These are phyloP conservation scores for Scomber colias DNA, from an alignment of 2,113 vertebrate genomes.

Conservation along the genomic window DNA sequence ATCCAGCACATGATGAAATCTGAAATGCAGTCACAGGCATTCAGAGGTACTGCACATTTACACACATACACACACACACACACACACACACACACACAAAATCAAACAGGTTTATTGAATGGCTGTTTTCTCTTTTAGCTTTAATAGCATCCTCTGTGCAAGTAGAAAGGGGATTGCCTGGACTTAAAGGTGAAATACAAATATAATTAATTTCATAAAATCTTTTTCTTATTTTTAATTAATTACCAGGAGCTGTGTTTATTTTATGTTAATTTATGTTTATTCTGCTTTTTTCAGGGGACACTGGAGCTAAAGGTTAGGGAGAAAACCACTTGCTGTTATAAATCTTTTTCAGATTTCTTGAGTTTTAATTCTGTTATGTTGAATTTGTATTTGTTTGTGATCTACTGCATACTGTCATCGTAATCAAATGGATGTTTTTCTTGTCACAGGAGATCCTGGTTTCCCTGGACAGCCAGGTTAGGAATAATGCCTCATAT, in stretches of 20 bases:
- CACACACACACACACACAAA: not conserved
- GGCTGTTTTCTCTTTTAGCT: conserved; percentile 60
- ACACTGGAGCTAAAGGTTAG: conserved; percentile 75
- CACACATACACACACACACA: not conserved
- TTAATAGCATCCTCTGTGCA: conserved; percentile 81
- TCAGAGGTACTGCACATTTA: conserved; percentile 74
- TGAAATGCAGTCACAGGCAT: conserved; percentile 80
- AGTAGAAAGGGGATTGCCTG: conserved; percentile 85
- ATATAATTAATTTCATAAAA: not conserved
- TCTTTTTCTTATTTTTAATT: not conserved
- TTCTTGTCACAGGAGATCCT: conserved; percentile 76
- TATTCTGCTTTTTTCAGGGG: conserved; percentile 63
- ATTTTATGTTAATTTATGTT: not conserved
- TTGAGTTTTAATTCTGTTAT: not conserved
- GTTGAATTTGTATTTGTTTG: not conserved
- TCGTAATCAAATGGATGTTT: conserved; percentile 26
- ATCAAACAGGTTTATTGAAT: not conserved
- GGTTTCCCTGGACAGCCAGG: conserved; percentile 82
- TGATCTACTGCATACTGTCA: not conserved
- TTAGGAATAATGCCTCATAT: conserved; percentile 48
- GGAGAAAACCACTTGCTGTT: not conserved
- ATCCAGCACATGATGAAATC: conserved; percentile 70
- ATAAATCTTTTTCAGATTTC: not conserved
- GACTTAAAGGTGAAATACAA: conserved; percentile 88
- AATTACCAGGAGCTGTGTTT: not conserved